A percentile compares a stretch with the other conserved stretches of the same genome.
These are phyloP conservation scores for Microcebus murinus DNA, from an alignment of 2,113 vertebrate species.

Conservation along the genomic window DNA sequence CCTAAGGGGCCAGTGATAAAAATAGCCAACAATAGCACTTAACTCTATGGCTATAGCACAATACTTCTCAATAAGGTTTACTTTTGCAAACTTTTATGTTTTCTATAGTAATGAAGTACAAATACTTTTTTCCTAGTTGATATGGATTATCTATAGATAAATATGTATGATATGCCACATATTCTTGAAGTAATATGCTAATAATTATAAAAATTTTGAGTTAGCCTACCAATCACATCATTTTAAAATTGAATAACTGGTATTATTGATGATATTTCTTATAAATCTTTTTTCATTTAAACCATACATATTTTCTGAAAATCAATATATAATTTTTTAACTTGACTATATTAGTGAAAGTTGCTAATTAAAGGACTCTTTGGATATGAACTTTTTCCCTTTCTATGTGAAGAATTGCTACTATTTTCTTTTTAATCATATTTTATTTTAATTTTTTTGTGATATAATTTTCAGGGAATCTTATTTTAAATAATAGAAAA, in stretches of 20 bases:
- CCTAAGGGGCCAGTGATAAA: background rate
- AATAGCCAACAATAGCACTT: background rate
- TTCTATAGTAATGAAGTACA: background rate
- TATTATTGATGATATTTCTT: background rate
- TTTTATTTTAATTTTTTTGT: conserved; percentile 43
- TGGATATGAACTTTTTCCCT: background rate
- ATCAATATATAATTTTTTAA: background rate
- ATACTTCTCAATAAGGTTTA: background rate
- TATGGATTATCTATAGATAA: background rate
- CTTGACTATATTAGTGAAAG: background rate
- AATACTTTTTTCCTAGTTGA: background rate
- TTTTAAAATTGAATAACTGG: background rate
- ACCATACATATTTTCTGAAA: background rate
- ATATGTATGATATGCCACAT: background rate
- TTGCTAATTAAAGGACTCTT: background rate
- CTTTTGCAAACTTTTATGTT: background rate
- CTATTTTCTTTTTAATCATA: background rate
- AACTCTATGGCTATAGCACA: background rate
- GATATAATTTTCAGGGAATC: conserved; percentile 25
- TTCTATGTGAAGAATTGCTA: conserved; percentile 20
- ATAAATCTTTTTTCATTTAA: background rate
- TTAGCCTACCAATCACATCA: background rate
- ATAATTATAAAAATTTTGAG: background rate
- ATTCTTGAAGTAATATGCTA: background rate
- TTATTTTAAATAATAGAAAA: conserved; percentile 33